Base-by-base conservation (phyloP, 2,888 invertebrate genomes). In the Eilema caniola region DNA sequence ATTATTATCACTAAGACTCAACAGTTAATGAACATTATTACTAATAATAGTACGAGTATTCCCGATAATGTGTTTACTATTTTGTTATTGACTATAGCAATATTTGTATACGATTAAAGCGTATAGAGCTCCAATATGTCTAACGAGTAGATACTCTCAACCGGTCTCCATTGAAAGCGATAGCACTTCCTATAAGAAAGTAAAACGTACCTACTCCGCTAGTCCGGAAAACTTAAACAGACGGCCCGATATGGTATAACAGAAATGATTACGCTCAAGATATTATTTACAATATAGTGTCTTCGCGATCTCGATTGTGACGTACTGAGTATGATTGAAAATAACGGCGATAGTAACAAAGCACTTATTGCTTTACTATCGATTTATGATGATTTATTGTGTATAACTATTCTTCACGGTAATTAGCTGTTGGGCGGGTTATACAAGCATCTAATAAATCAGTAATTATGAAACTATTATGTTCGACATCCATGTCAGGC, bases 131-230 rank as follows among this genome's bases (percentile, higher is more conserved):
- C 79, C 75, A 79, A 79, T 82, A 86, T 86, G 86, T 83, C 84
- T 82, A 86, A 81, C 84, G 76, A 85, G 84, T 85, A 83, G 85
- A 83, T 83, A 85, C 87, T 85, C 83, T 79, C 82, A 91, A 95
- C 95, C 95, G 95, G 94, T 94, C 93, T 86, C 88, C 87, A 87
- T 92, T 89, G 95, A 95, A 95, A 95, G 95, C 91, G 95, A 95
- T 89, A 94, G 89, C 92, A 92, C 92, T 95, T 94, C 94, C 94
- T 94, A 92, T 91, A 94, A 91, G 95, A 95, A 95, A 95, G 95
- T 95, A 95, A 94, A 94, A 93, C 91, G 87, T 78, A 88, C n/a
- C n/a, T n/a, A n/a, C 83, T 85, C 85, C 83, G 88, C 85, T 87
- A 89, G 88, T 83, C 88, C 92, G 93, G 93, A 92, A 94, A 92